phyloP scores from a whole-genome alignment of 2,797 vertebrate species.

The Mycteria americana region DNA sequence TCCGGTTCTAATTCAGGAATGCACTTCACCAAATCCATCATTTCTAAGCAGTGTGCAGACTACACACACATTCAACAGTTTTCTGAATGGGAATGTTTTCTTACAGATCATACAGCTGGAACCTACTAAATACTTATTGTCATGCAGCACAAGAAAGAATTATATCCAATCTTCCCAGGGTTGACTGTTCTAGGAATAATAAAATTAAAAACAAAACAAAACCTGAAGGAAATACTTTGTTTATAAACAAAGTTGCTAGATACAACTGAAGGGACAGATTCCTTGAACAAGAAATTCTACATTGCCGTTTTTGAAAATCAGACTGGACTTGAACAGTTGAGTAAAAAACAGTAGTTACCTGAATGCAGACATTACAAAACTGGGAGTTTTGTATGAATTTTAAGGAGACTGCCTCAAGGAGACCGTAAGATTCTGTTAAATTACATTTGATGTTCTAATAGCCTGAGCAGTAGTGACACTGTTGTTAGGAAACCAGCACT shows the following conservation, averaged over 20 bases:
- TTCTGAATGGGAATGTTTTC: slow-evolving; percentile 3
- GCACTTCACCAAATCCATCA: slow-evolving; percentile 9
- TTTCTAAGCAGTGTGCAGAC: neutral
- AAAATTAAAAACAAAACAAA: neutral
- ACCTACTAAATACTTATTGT: neutral
- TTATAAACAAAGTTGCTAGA: neutral
- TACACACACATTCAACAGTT: neutral
- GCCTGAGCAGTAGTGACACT: neutral
- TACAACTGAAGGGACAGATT: neutral
- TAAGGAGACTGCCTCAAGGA: neutral
- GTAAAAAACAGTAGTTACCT: neutral
- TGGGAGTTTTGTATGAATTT: neutral
- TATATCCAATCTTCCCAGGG: neutral
- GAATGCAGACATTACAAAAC: neutral
- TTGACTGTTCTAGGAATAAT: neutral
- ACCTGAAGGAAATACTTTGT: neutral
- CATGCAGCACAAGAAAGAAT: neutral
- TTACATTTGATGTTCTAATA: neutral
- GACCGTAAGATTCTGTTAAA: neutral
- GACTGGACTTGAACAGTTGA: neutral
- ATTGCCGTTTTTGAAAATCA: neutral
- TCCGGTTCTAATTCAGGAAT: neutral
- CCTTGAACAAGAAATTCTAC: neutral
- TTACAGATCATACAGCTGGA: neutral
- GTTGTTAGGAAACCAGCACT: neutral